Conservation (phyloP, 2,113 vertebrate species). For the Puma concolor region DNA sequence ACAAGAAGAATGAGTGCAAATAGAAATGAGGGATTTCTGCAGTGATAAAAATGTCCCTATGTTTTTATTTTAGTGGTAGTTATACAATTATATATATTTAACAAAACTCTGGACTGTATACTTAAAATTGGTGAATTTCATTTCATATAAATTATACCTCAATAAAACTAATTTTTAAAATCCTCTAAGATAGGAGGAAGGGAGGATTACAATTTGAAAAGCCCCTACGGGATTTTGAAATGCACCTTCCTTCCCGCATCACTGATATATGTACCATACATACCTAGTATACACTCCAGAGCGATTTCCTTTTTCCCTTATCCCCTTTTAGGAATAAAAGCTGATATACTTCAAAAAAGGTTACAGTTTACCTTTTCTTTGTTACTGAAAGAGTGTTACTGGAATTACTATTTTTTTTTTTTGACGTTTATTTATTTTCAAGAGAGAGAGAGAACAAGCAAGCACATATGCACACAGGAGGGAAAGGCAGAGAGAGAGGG, state of each 20-base stretch:
- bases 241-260: neutral
- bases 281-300: neutral
- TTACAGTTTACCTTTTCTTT: neutral
- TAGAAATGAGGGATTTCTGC: neutral
- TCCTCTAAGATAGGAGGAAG: neutral
- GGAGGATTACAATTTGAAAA: neutral
- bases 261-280: neutral
- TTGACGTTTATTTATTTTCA: too few species aligned
- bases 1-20: neutral
- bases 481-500: too few species aligned
- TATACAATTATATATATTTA: neutral
- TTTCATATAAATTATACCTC: neutral
- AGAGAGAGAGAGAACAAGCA: too few species aligned
- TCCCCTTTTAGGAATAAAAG: neutral
- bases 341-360: neutral
- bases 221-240: neutral
- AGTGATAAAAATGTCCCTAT: neutral
- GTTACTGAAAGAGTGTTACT: neutral
- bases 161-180: neutral
- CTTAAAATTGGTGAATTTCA: neutral
- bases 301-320: neutral
- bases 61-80: neutral
- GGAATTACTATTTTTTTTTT: neutral
- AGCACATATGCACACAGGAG: too few species aligned
- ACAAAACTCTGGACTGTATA: neutral